Conservation (phyloP, 2,113 vertebrate genomes). For the Himantopus leucocephalus region DNA sequence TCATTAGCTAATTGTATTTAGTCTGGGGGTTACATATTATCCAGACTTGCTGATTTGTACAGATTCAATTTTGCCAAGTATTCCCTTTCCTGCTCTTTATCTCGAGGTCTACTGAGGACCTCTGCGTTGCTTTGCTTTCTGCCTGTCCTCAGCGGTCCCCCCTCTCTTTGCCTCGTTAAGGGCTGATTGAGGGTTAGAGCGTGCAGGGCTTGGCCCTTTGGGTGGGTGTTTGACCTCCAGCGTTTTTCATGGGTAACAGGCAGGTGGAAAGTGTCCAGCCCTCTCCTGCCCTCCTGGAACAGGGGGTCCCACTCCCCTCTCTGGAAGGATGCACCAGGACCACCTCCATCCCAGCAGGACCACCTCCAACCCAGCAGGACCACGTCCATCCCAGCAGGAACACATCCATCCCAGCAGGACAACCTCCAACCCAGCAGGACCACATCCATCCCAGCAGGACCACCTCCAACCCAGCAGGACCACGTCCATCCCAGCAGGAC, state of each 20-base stretch:
- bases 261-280: background rate
- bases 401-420: background rate
- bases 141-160: background rate
- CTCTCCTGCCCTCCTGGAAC: background rate
- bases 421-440: background rate
- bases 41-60: background rate
- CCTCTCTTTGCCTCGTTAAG: background rate
- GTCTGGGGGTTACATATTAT: slow-evolving; percentile 38
- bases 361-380: background rate
- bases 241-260: background rate
- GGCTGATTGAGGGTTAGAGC: background rate
- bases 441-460: background rate
- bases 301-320: background rate
- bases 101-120: background rate
- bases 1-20: slow-evolving; percentile 63
- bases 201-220: background rate
- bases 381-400: background rate
- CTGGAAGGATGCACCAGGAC: background rate
- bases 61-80: slow-evolving; percentile 28
- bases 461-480: background rate
- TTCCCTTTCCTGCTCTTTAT: slow-evolving; percentile 31
- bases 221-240: background rate
- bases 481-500: background rate
- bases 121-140: background rate
- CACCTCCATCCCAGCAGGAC: background rate